These are phyloP conservation scores for Calameuta filiformis DNA, from an alignment of 2,888 invertebrate species.

Conservation along the genomic window DNA sequence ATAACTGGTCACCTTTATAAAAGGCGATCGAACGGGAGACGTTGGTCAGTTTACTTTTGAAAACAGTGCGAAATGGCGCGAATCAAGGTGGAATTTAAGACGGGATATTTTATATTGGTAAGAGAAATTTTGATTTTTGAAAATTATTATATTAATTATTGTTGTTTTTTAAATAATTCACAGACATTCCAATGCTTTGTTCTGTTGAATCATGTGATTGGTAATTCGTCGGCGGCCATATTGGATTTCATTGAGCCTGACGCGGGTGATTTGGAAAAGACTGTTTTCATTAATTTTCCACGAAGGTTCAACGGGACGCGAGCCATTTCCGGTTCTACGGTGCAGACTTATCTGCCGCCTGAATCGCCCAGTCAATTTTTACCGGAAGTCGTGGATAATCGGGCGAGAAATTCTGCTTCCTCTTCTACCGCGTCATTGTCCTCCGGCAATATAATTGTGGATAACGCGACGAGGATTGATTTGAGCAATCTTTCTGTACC, in stretches of 20 bases:
- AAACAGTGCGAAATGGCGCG: slow-evolving; percentile 28
- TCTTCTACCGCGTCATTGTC: background rate
- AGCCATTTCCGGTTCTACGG: slow-evolving; percentile 4
- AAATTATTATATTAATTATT: background rate
- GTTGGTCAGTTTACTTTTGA: slow-evolving; percentile 32
- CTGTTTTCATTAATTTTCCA: slow-evolving; percentile 43
- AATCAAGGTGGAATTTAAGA: background rate
- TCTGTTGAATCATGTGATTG: background rate
- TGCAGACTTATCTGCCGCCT: slow-evolving; percentile 40
- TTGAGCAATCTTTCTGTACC: slow-evolving; percentile 15
- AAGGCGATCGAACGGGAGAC: slow-evolving; percentile 31
- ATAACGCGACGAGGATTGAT: slow-evolving; percentile 13
- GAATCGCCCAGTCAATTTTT: slow-evolving; percentile 29
- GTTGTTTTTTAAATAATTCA: background rate
- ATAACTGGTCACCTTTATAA: slow-evolving; percentile 48
- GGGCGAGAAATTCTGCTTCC: slow-evolving; percentile 27
- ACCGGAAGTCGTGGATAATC: slow-evolving; percentile 50
- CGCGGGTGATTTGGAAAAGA: slow-evolving; percentile 21
- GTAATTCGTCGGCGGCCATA: background rate
- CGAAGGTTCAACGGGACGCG: slow-evolving; percentile 29
- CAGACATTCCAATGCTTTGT: background rate
- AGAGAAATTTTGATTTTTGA: background rate
- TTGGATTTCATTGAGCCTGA: slow-evolving; percentile 16
- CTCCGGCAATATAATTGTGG: background rate
- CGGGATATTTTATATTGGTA: background rate